Percentiles rank a stretch among this genome's conserved stretches.
Conservation (phyloP, 2,888 invertebrate species). For the Julus scandinavius region DNA sequence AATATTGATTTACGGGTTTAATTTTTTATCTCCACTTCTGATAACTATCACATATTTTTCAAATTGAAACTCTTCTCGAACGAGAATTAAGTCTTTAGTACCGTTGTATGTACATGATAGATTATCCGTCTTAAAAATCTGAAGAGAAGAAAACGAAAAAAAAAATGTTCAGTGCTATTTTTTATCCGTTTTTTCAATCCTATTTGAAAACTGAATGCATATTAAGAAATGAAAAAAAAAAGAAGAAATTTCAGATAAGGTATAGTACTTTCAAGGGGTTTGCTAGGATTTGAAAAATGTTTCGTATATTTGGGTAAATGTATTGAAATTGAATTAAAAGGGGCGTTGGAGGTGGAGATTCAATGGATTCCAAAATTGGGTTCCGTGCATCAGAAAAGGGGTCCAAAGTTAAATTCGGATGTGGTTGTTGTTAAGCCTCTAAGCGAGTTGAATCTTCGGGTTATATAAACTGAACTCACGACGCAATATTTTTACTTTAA, state of each 20-base stretch:
- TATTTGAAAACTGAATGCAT: not conserved
- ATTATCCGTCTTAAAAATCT: slow-evolving; percentile 44
- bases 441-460: slow-evolving; percentile 8
- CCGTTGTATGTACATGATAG: slow-evolving; percentile 16
- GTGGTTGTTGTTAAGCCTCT: not conserved
- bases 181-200: not conserved
- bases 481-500: slow-evolving; percentile 30
- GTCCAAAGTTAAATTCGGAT: not conserved
- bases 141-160: not conserved
- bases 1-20: slow-evolving; percentile 37
- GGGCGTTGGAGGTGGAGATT: not conserved
- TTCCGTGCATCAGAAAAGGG: not conserved
- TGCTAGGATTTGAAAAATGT: not conserved
- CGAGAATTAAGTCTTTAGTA: slow-evolving; percentile 28
- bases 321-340: not conserved
- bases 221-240: slow-evolving; percentile 22
- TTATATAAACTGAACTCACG: not conserved
- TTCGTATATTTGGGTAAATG: not conserved
- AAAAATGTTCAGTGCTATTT: not conserved
- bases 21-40: slow-evolving; percentile 12
- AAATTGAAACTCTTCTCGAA: slow-evolving; percentile 6
- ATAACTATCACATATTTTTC: slow-evolving; percentile 36
- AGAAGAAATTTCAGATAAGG: slow-evolving; percentile 14
- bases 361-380: not conserved
- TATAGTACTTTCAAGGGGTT: not conserved